Evolutionary conservation across 2,113 vertebrate species (phyloP).

Genomic region (Anseranas semipalmata): DNA sequence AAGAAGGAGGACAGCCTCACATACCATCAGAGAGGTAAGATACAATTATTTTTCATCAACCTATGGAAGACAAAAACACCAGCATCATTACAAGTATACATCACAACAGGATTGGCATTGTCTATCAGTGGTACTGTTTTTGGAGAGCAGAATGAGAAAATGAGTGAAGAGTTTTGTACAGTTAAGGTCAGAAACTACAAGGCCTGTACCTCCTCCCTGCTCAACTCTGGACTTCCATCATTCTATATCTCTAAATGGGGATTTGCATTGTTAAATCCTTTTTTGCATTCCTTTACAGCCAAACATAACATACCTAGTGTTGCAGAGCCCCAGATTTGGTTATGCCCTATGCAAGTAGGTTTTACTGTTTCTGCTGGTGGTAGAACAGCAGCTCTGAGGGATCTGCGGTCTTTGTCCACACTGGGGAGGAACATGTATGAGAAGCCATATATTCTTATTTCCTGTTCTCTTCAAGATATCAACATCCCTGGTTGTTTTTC

Average conservation of each 20-base stretch:
- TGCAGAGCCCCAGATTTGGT: neutral
- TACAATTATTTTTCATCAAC: neutral
- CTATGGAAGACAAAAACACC: neutral
- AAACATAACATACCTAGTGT: neutral
- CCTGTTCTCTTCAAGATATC: neutral
- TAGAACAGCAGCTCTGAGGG: neutral
- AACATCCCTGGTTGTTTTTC: neutral
- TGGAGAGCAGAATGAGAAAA: neutral
- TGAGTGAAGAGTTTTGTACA: neutral
- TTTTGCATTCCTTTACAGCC: neutral
- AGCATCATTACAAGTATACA: neutral
- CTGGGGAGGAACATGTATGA: neutral
- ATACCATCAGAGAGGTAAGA: neutral
- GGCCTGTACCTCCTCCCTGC: neutral
- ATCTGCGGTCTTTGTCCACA: neutral
- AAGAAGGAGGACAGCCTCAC: neutral
- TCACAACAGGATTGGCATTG: neutral
- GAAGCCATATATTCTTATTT: neutral
- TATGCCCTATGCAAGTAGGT: neutral
- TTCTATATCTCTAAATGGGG: neutral
- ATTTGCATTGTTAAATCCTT: neutral
- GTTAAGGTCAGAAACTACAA: neutral
- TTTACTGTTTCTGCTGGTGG: neutral
- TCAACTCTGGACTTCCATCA: neutral
- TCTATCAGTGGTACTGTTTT: fast-evolving